A percentile compares a stretch with the other conserved stretches of the same genome.
These are phyloP conservation scores for Caranx melampygus DNA, from an alignment of 2,113 vertebrate genomes.

Conservation along the genomic window DNA sequence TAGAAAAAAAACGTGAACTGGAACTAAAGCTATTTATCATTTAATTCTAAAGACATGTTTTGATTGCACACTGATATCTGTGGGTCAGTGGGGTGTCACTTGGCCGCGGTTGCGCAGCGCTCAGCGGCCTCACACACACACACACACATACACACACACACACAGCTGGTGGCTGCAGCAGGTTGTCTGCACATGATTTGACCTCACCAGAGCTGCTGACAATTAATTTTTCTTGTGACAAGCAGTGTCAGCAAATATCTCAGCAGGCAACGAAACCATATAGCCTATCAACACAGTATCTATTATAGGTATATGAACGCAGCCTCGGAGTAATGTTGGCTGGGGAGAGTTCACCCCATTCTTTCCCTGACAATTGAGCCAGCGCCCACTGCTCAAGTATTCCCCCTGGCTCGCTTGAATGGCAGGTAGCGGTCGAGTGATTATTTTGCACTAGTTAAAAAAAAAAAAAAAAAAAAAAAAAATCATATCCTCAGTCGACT, in stretches of 20 bases:
- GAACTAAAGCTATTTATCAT: neutral
- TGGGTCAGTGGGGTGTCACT: conserved; percentile 54
- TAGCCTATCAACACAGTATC: conserved; percentile 1
- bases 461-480: conserved; percentile 36
- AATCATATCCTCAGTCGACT: conserved; percentile 66
- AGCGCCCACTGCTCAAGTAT: conserved; percentile 45
- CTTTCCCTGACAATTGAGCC: conserved; percentile 59
- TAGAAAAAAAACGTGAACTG: too few relatives aligned
- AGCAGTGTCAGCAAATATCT: neutral
- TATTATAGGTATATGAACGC: conserved; percentile 33
- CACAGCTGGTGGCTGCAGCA: conserved; percentile 66
- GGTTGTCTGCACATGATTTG: conserved; percentile 57
- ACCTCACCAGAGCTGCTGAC: conserved; percentile 28
- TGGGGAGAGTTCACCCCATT: conserved; percentile 32
- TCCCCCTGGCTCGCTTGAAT: conserved; percentile 49
- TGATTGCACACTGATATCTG: neutral
- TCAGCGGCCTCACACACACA: conserved; percentile 18
- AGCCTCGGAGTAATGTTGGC: conserved; percentile 38
- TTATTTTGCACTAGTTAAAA: conserved; percentile 76
- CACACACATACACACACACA: too few relatives aligned
- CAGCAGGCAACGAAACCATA: neutral
- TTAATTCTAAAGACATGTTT: neutral
- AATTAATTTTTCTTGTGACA: neutral
- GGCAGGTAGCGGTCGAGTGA: conserved; percentile 60
- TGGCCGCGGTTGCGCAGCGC: conserved; percentile 31